Percentiles rank a stretch among this genome's conserved stretches.
Conservation (phyloP, 2,797 vertebrate species). For the Anguilla marmorata region DNA sequence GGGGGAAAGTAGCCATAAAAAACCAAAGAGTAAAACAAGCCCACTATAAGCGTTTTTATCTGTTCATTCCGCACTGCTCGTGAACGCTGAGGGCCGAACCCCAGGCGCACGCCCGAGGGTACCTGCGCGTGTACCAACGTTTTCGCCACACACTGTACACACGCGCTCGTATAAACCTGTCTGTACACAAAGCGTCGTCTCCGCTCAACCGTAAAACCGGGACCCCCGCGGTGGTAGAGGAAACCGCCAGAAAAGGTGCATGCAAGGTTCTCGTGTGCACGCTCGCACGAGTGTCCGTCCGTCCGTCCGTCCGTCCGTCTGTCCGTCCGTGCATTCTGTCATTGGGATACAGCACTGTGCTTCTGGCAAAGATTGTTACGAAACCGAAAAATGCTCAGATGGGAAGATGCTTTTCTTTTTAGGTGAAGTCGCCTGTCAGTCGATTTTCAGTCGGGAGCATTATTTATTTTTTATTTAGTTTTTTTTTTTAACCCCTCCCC, state of each 20-base stretch:
- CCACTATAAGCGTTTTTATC: slow-evolving; percentile 35
- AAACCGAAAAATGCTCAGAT: slow-evolving; percentile 27
- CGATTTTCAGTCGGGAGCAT: neutral
- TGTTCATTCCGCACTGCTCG: slow-evolving; percentile 52
- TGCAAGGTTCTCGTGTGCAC: slow-evolving; percentile 61
- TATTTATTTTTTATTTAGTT: slow-evolving; percentile 44
- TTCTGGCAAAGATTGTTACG: slow-evolving; percentile 38
- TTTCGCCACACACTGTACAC: slow-evolving; percentile 69
- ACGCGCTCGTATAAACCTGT: slow-evolving; percentile 75
- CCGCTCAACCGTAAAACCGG: slow-evolving; percentile 52
- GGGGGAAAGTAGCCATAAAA: slow-evolving; percentile 43
- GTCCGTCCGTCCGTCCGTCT: neutral
- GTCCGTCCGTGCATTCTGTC: slow-evolving; percentile 7
- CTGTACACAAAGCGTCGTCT: slow-evolving; percentile 68
- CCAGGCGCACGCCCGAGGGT: slow-evolving; percentile 59
- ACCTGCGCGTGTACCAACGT: slow-evolving; percentile 56
- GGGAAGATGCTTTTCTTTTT: slow-evolving; percentile 23
- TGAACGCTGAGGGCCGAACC: slow-evolving; percentile 40
- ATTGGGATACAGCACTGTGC: slow-evolving; percentile 26
- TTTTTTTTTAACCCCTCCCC: slow-evolving; percentile 18
- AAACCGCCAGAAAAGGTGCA: slow-evolving; percentile 67
- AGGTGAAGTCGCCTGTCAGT: slow-evolving; percentile 35
- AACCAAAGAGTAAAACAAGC: slow-evolving; percentile 30
- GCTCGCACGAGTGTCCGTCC: slow-evolving; percentile 29
- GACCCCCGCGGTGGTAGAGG: slow-evolving; percentile 58